These are phyloP conservation scores for Pseudoips prasinana DNA, from an alignment of 2,888 invertebrate species.

Conservation along the genomic window DNA sequence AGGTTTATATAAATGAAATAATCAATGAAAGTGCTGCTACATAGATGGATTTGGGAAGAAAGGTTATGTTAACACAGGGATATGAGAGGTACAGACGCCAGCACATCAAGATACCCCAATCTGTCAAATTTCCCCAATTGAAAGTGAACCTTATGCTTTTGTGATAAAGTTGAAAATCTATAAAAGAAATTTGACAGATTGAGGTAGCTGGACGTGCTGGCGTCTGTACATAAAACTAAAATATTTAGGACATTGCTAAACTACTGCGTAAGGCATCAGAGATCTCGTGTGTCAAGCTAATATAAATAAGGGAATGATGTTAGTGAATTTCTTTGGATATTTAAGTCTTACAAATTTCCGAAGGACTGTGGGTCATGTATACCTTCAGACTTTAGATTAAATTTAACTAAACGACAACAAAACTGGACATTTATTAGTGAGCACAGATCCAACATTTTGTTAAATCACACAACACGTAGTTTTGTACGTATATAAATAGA, in stretches of 20 bases:
- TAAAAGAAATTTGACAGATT: too few relatives aligned
- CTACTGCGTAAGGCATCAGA: neutral
- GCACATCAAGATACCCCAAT: too few relatives aligned
- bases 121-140: too few relatives aligned
- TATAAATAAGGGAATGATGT: conserved; percentile 12
- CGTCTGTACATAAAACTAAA: too few relatives aligned
- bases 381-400: too few relatives aligned
- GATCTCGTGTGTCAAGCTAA: conserved; percentile 9
- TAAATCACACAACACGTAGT: conserved; percentile 38
- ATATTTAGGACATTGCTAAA: conserved; percentile 3
- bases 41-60: too few relatives aligned
- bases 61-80: conserved; percentile 1
- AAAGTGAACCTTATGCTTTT: too few relatives aligned
- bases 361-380: conserved; percentile 13
- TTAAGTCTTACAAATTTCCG: conserved; percentile 21
- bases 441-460: conserved; percentile 37
- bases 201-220: too few relatives aligned
- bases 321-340: conserved; percentile 31
- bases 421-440: conserved; percentile 30
- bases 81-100: too few relatives aligned
- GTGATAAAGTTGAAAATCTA: too few relatives aligned
- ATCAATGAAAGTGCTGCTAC: conserved; percentile 20
- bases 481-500: conserved; percentile 22
- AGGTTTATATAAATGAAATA: conserved; percentile 13
- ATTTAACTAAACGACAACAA: conserved; percentile 21